Evolutionary conservation across 2,797 vertebrate species (phyloP).

Genomic region (Sandelia bainsii): DNA sequence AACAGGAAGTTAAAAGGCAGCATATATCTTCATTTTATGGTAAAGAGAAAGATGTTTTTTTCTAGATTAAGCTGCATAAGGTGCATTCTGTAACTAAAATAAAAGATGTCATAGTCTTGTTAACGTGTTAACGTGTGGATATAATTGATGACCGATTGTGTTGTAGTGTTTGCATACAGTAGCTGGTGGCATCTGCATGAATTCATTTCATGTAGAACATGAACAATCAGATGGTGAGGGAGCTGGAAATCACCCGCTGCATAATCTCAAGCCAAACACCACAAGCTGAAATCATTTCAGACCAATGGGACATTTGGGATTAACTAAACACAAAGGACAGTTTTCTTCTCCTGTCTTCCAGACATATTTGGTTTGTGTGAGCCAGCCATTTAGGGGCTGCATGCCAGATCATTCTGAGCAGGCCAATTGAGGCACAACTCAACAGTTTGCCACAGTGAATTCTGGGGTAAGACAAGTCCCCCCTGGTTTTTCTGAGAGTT

Average conservation of each 20-base stretch:
- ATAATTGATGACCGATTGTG: constrained; percentile 19
- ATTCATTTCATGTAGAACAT: constrained; percentile 45
- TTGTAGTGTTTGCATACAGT: constrained; percentile 32
- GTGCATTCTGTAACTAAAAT: background rate
- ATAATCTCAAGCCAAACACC: constrained; percentile 65
- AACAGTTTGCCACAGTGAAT: constrained; percentile 54
- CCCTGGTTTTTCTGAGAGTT: constrained; percentile 63
- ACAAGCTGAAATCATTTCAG: constrained; percentile 67
- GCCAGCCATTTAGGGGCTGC: constrained; percentile 47
- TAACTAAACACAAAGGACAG: constrained; percentile 65
- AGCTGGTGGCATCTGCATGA: constrained; percentile 48
- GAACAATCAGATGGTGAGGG: constrained; percentile 68
- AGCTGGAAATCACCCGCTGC: constrained; percentile 56
- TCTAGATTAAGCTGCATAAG: background rate
- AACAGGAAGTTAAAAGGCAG: constrained; percentile 21
- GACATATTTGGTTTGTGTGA: constrained; percentile 47
- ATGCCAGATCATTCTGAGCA: constrained; percentile 59
- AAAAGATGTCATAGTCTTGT: background rate
- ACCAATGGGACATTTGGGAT: constrained; percentile 70
- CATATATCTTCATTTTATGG: background rate
- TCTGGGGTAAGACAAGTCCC: constrained; percentile 55
- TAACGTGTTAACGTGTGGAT: background rate
- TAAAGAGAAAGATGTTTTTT: background rate
- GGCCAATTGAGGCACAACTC: constrained; percentile 47
- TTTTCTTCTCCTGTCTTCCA: constrained; percentile 60